Evolutionary conservation across 2,113 vertebrate species (phyloP), one percentile per base, ranked within the genome.

Genomic region (Phalacrocorax pelagicus): DNA sequence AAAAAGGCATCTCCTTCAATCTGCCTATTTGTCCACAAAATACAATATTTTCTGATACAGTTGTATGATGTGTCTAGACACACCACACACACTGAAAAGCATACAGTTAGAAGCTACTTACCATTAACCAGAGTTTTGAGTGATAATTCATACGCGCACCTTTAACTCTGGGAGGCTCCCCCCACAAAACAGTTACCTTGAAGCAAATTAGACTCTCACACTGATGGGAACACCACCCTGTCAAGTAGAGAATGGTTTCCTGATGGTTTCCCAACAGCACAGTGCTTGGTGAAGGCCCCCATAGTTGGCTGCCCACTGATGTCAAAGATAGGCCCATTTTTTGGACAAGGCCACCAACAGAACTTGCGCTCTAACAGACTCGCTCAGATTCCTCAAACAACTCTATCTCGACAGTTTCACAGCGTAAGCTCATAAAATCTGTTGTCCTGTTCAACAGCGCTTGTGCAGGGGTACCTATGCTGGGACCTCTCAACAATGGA

Each of bases 321-420:
- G 19, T n/a, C 40, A 57, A 82, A 85, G 44, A 72, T 14, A 30
- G 12, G 40, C 29, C 30, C 4, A 1, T 22, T 46, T 65, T 63
- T 90, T 4, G 75, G 34, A 62, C 36, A 81, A 59, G 23, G 81
- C 32, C 44, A 72, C 49, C 62, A 69, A 69, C 1, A 83, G 10
- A 72, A 44, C 44, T 6, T 69, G 27, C 77, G 34, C 73, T 75
- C 44, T 14, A 59, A 51, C 1, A 2, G 26, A 63, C 13, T 79
- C 5, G 2, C 52, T 72, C 49, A 49, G 49, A 42, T 42, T 70
- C 71, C 55, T 42, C 2, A 2, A 57, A 54, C 49, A 83, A 17
- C 40, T n/a, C 71, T 38, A 34, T 1, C 34, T 57, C 1, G 0
- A 44, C 15, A 65, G 49, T 24, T 80, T 42, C 17, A 49, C 0